phyloP scores from a whole-genome alignment of 2,113 vertebrate genomes.

The Indri indri region DNA sequence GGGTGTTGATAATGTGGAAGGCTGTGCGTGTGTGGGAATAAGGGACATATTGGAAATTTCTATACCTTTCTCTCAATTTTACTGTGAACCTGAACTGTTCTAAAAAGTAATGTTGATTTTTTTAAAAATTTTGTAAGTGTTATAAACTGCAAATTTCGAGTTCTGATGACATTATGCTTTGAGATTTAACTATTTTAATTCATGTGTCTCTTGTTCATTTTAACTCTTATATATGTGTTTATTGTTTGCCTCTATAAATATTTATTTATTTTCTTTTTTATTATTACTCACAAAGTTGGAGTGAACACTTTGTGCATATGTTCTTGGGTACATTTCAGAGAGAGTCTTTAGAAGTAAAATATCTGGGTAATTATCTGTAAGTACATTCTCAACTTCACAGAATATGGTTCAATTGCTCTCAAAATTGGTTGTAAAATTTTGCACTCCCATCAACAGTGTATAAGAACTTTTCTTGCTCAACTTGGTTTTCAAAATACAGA shows the following conservation, averaged over 20 bases:
- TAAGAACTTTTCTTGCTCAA: neutral
- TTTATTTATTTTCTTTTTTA: neutral
- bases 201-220: neutral
- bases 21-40: fast-evolving
- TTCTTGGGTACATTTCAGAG: neutral
- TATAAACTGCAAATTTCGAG: neutral
- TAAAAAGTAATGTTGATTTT: neutral
- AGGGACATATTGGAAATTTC: neutral
- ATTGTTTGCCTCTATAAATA: neutral
- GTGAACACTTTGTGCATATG: neutral
- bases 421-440: neutral
- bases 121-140: neutral
- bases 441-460: neutral
- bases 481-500: neutral
- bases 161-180: neutral
- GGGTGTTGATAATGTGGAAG: no score
- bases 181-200: neutral
- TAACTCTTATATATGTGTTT: neutral
- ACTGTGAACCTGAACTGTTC: neutral
- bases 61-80: neutral
- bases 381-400: neutral
- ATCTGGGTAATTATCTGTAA: neutral
- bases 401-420: neutral
- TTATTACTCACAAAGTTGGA: neutral
- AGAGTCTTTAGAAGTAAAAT: neutral